Evolutionary conservation across 2,888 invertebrate genomes (phyloP), one percentile per base, ranked within the genome.

Genomic region (Timema cristinae): DNA sequence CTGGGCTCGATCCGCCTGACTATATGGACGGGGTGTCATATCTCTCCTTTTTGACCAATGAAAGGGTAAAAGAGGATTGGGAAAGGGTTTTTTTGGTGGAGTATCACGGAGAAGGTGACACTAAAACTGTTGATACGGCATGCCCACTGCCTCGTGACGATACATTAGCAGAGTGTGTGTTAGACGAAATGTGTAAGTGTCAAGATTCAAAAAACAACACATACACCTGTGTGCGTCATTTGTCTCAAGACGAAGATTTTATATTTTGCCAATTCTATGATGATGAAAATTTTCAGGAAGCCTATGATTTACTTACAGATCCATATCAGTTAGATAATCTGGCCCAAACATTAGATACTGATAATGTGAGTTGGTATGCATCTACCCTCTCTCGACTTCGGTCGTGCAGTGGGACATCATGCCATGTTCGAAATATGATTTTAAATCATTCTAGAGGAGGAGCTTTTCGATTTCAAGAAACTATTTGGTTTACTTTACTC

Each of bases 131-230:
- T 6, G 88, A 89, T 76, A 78, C 82, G 0, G 83, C 82, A 0
- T 95, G 95, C 79, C 91, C 91, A 0, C 88, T 87, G 83, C 84
- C 84, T 68, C 83, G 83, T 74, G 86, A 88, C 77, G 82, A 82
- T 8, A 83, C 88, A 78, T 81, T 93, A 72, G 82, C 86, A 67
- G 84, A 89, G 79, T 94, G 94, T 77, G 84, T 84, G 47, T 81
- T 82, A 5, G 85, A 87, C 8, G 87, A 87, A 75, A 88, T 87
- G 66, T 96, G 95, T 81, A 94, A 95, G 77, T 96, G 95, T 79
- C 91, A 95, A 79, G 95, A 96, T 81, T 83, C 90, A 0, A 85
- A 82, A 77, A 96, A 96, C 81, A 96, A 96, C 80, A 94, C 95
- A 0, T 96, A 89, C 78, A 84, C 85, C 0, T 96, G 95, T 78